phyloP scores from a whole-genome alignment of 2,888 invertebrate genomes.

The Callyntrura sp. region DNA sequence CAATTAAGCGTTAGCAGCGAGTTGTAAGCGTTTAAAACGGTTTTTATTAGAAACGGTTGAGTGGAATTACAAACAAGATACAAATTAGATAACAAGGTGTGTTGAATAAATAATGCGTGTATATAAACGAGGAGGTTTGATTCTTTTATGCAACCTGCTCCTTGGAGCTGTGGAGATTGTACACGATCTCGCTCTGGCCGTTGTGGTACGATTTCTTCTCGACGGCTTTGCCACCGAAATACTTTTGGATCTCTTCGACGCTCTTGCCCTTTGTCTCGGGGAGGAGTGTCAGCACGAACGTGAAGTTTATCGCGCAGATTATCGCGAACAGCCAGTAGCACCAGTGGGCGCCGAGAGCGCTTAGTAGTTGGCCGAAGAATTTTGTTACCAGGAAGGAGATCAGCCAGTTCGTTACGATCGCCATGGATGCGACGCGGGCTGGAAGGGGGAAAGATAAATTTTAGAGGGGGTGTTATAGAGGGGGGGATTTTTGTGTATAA shows the following conservation, averaged over 20 bases:
- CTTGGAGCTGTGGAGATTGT: slow-evolving; percentile 37
- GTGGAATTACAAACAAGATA: too few species aligned
- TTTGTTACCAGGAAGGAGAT: slow-evolving; percentile 88
- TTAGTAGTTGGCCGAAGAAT: slow-evolving; percentile 84
- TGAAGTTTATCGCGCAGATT: slow-evolving; percentile 77
- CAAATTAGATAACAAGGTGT: not conserved
- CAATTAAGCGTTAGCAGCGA: too few species aligned
- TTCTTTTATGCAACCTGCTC: not conserved
- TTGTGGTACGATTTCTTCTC: slow-evolving; percentile 30
- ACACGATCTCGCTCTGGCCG: slow-evolving; percentile 41
- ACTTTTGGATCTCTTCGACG: slow-evolving; percentile 77
- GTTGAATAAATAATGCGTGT: too few species aligned
- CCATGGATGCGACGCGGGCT: slow-evolving; percentile 84
- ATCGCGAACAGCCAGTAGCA: slow-evolving; percentile 82
- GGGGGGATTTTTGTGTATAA: too few species aligned
- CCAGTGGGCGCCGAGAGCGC: slow-evolving; percentile 84
- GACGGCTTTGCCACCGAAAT: slow-evolving; percentile 66
- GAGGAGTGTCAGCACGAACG: slow-evolving; percentile 78
- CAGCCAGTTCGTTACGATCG: slow-evolving; percentile 91
- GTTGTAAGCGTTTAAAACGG: too few species aligned
- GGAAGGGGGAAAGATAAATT: not conserved
- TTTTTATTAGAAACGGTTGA: too few species aligned
- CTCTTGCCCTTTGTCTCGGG: slow-evolving; percentile 82
- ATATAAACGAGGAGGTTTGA: not conserved
- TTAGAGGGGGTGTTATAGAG: too few species aligned